Percentiles rank a stretch among this genome's conserved stretches.
These are phyloP conservation scores for Sebastes variabilis DNA, from an alignment of 2,797 vertebrate genomes.

Conservation along the genomic window DNA sequence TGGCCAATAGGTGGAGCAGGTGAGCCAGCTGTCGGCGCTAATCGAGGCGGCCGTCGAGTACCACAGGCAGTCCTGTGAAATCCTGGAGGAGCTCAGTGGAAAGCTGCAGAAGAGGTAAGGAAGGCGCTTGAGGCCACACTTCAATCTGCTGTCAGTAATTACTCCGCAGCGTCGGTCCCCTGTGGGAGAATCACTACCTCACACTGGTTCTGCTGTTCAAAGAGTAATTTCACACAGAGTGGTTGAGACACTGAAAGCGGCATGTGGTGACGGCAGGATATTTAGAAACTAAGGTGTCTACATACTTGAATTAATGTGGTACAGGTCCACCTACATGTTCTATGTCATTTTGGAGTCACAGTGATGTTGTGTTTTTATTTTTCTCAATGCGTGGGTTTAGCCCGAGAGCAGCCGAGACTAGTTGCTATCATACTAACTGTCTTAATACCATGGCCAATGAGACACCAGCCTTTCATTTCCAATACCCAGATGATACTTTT, in stretches of 20 bases:
- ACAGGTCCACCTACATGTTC: neutral
- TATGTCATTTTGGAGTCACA: neutral
- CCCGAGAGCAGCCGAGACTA: neutral
- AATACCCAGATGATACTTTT: neutral
- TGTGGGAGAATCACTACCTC: neutral
- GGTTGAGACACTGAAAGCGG: neutral
- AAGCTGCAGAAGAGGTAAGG: slow-evolving; percentile 88
- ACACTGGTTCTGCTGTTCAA: neutral
- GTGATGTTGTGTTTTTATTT: neutral
- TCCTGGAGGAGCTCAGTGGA: slow-evolving; percentile 88
- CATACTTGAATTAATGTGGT: neutral
- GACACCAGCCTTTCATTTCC: neutral
- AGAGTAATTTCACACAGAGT: neutral
- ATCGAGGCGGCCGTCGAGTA: slow-evolving; percentile 89
- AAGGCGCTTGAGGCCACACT: neutral
- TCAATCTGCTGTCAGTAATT: neutral
- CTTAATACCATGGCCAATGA: neutral
- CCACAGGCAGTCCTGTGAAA: slow-evolving; percentile 88
- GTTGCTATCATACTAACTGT: neutral
- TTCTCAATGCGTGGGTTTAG: neutral
- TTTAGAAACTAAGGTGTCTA: neutral
- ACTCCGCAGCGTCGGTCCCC: neutral
- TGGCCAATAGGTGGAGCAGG: slow-evolving; percentile 89
- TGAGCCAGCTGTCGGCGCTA: slow-evolving; percentile 90
- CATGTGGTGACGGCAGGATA: neutral